These are phyloP conservation scores for Otis tarda DNA, from an alignment of 2,113 vertebrate genomes.

Conservation along the genomic window DNA sequence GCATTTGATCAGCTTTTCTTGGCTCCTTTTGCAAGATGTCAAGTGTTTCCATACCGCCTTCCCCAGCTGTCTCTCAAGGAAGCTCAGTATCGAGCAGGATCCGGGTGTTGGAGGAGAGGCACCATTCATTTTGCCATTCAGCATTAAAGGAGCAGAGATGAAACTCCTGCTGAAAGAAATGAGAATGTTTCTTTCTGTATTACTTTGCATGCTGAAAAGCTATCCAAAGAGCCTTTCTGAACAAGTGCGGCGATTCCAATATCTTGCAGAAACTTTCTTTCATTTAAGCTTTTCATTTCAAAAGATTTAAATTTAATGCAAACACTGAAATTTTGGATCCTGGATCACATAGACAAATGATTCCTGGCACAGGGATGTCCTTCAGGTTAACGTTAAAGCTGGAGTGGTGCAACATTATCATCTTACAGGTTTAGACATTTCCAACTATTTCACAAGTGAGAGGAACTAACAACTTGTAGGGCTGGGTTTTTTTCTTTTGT, in stretches of 20 bases:
- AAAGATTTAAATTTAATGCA: conserved; percentile 12
- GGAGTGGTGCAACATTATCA: neutral
- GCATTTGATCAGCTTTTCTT: neutral
- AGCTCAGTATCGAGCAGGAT: neutral
- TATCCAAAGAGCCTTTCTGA: conserved; percentile 22
- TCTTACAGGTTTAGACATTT: neutral
- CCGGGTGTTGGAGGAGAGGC: neutral
- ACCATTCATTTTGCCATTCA: conserved; percentile 5
- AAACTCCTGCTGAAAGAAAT: conserved; percentile 56
- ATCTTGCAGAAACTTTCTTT: conserved; percentile 12
- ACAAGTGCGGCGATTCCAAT: conserved; percentile 2
- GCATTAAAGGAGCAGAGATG: conserved; percentile 21
- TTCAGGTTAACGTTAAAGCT: neutral
- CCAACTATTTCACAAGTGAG: neutral
- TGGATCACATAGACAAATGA: neutral
- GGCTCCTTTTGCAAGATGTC: neutral
- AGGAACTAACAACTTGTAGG: neutral
- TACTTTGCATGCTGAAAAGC: conserved; percentile 41
- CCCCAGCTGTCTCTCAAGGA: neutral
- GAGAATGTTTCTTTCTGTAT: neutral
- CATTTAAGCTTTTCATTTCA: conserved; percentile 34
- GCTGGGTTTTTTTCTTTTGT: fast-evolving
- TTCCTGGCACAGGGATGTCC: neutral
- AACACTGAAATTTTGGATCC: neutral
- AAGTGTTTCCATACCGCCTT: neutral